A percentile compares a stretch with the other conserved stretches of the same genome.
phyloP scores from a whole-genome alignment of 2,888 invertebrate species.

The Leptothorax acervorum region DNA sequence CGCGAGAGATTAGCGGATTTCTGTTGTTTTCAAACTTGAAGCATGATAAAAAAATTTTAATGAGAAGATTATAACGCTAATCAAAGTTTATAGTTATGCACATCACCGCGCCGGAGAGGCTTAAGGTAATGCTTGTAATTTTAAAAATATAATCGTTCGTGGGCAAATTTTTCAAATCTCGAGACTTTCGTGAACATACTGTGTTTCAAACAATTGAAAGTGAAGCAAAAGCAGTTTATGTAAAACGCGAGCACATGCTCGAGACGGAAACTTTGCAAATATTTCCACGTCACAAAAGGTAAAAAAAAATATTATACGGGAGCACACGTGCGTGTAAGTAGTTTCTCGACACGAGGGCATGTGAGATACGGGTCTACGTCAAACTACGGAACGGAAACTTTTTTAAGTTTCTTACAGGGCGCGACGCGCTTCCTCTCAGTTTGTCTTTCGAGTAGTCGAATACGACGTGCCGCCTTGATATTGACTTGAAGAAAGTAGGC shows the following conservation, averaged over 20 bases:
- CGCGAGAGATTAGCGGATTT: background rate
- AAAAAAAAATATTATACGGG: conserved; percentile 9
- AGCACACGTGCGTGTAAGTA: conserved; percentile 36
- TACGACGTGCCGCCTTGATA: conserved; percentile 11
- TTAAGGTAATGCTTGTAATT: background rate
- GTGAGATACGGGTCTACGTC: conserved; percentile 21
- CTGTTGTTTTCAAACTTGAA: background rate
- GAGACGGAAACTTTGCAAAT: conserved; percentile 32
- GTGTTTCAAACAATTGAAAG: background rate
- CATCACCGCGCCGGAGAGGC: background rate
- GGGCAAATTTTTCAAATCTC: conserved; percentile 1
- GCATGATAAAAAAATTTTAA: background rate
- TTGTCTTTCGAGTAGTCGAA: conserved; percentile 16
- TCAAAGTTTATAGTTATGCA: background rate
- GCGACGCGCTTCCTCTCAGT: conserved; percentile 10
- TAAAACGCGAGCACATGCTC: background rate
- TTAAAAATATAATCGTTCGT: background rate
- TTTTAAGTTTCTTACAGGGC: background rate
- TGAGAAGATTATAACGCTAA: background rate
- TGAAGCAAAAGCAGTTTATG: conserved; percentile 4
- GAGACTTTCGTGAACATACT: background rate
- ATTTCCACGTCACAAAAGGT: background rate
- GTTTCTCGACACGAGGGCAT: conserved; percentile 17
- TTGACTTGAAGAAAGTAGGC: background rate
- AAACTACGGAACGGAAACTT: conserved; percentile 20